Conservation (phyloP, 2,888 invertebrate species). For the Aromia moschata region DNA sequence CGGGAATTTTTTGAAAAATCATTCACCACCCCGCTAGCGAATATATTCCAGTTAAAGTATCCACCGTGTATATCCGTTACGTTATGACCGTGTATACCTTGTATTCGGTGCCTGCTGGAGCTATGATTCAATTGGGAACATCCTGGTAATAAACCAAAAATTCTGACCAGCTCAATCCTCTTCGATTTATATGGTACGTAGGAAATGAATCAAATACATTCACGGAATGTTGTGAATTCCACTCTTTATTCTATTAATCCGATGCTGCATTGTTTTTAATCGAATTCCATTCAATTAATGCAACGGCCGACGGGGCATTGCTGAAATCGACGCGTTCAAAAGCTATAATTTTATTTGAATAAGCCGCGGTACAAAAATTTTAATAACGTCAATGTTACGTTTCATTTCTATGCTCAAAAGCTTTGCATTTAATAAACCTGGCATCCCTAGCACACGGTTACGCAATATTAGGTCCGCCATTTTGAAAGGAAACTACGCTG, state of each 20-base stretch:
- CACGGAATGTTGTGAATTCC: no score
- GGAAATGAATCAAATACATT: no score
- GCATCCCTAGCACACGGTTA: not conserved
- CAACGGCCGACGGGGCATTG: not conserved
- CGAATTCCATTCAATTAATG: constrained; percentile 6
- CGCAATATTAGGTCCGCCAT: constrained; percentile 3
- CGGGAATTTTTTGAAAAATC: no score
- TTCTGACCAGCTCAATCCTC: no score
- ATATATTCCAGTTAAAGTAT: no score
- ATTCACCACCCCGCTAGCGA: no score
- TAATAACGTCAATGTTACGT: constrained; percentile 8
- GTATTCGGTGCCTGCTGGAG: no score
- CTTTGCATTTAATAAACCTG: constrained; percentile 4
- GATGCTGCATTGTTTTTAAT: not conserved
- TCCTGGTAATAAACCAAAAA: no score
- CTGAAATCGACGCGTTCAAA: constrained; percentile 6
- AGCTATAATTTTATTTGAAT: constrained; percentile 9
- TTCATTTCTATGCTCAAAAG: constrained; percentile 9
- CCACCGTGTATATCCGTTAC: no score
- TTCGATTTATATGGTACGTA: no score
- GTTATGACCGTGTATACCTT: no score
- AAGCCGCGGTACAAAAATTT: not conserved
- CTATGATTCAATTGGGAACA: no score
- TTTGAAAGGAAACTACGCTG: not conserved
- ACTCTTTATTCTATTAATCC: not conserved